Evolutionary conservation across 37 sponge, comb jelly and placozoan genomes (phyloP).

Genomic region (Spongia lamella): DNA sequence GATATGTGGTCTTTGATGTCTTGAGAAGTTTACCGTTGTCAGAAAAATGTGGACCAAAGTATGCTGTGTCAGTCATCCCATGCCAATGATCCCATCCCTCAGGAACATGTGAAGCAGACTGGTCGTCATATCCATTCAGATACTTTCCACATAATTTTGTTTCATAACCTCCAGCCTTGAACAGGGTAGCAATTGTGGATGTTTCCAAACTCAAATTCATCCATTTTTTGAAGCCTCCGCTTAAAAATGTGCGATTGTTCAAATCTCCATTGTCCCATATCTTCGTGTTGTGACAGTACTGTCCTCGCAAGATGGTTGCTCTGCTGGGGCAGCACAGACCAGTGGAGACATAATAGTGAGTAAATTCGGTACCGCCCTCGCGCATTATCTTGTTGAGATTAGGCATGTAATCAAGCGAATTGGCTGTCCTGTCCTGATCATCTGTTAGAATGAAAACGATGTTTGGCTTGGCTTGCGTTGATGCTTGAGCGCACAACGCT

Average conservation of each 20-base stretch:
- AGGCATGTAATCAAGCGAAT: conserved; percentile 77
- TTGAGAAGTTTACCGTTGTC: conserved; percentile 49
- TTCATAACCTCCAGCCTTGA: conserved; percentile 66
- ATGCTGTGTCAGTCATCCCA: conserved; percentile 67
- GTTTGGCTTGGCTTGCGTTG: conserved; percentile 25
- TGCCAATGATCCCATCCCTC: conserved; percentile 71
- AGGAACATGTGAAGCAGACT: conserved; percentile 48
- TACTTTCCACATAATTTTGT: conserved; percentile 68
- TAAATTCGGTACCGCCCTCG: conserved; percentile 56
- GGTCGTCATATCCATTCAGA: conserved; percentile 62
- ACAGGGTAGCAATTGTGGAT: conserved; percentile 40
- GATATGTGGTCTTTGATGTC: conserved; percentile 33
- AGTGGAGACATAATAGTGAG: conserved; percentile 71
- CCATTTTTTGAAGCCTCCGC: conserved; percentile 62
- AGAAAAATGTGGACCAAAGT: conserved; percentile 70
- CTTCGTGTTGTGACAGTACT: conserved; percentile 76
- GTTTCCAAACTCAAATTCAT: conserved; percentile 32
- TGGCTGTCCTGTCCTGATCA: conserved; percentile 74
- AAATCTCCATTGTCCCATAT: conserved; percentile 78
- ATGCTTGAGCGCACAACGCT: background rate
- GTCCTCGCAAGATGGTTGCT: conserved; percentile 59
- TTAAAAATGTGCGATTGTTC: conserved; percentile 63
- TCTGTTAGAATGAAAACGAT: conserved; percentile 60
- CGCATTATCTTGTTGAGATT: conserved; percentile 44
- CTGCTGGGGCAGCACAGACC: conserved; percentile 79